A percentile compares a stretch with the other conserved stretches of the same genome.
phyloP scores from a whole-genome alignment of 2,797 vertebrate genomes.

The Coranthus polyacanthus region DNA sequence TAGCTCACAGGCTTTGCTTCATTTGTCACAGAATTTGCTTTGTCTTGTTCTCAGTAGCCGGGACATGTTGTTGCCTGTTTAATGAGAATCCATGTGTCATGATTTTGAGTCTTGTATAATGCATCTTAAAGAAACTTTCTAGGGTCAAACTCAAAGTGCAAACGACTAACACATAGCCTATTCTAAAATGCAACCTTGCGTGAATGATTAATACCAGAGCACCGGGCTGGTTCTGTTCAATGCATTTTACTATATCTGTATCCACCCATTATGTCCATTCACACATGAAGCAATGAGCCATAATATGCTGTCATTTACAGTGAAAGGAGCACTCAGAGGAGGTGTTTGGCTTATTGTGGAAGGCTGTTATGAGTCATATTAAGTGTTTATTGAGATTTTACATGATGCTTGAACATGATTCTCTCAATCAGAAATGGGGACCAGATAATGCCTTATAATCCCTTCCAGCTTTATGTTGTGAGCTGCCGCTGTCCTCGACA shows the following conservation, averaged over 20 bases:
- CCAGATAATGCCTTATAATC: no score
- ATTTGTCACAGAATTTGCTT: constrained; percentile 1
- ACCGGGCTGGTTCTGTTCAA: neutral
- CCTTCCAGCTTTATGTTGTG: no score
- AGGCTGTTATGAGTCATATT: constrained; percentile 22
- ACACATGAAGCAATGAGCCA: constrained; percentile 32
- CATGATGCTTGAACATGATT: constrained; percentile 26
- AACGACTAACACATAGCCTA: neutral
- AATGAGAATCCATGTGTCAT: neutral
- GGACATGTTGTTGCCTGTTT: neutral
- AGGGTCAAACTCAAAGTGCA: neutral
- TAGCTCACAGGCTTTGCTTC: neutral
- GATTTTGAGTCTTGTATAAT: neutral
- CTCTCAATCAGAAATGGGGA: constrained; percentile 14
- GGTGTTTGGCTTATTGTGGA: constrained; percentile 21
- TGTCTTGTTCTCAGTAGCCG: neutral
- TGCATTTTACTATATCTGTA: constrained; percentile 19
- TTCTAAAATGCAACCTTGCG: neutral
- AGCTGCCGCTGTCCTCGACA: neutral
- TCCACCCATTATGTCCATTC: constrained; percentile 20
- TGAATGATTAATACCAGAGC: neutral
- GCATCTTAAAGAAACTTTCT: neutral
- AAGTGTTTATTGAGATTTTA: constrained; percentile 27
- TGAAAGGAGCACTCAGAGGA: constrained; percentile 25
- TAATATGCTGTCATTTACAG: constrained; percentile 7